Base-by-base conservation (phyloP, 1,140 invertebrate species). In the Drosophila quadrilineata region DNA sequence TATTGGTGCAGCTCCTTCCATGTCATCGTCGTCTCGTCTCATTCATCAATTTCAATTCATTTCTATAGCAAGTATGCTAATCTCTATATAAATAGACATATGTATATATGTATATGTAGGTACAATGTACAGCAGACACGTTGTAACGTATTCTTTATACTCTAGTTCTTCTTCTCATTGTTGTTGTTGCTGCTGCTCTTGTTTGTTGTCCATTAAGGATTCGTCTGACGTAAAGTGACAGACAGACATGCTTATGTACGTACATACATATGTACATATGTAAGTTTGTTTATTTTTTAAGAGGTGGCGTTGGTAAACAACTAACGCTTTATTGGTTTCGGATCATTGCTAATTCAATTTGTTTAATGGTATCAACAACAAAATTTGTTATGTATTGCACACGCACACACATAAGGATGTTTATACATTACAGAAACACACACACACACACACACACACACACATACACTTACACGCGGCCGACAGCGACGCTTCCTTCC, bases 71-170 rank as follows among this genome's bases (percentile, higher is more conserved):
- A 60, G 45, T 65, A 62, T 57, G 35, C 74, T 68, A 75, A 77
- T 76, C 46, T 40, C 21, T 57, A 50, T 67, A 77, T 54, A 72
- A 72, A 76, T 77, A 50, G 45, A 48, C 36, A 31, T n/a, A n/a
- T n/a, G n/a, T n/a, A n/a, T n/a, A n/a, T n/a, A n/a, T n/a, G n/a
- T n/a, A n/a, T n/a, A n/a, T n/a, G n/a, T n/a, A n/a, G n/a, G n/a
- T n/a, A n/a, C n/a, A n/a, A n/a, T n/a, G n/a, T n/a, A n/a, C n/a
- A n/a, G n/a, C n/a, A 43, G 24, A 5, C 31, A 40, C 26, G 9
- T 28, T 19, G 21, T 43, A 43, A 31, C 10, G 50, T 10, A 5
- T 41, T 4, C 16, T 17, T 54, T 12, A 17, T 56, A 29, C 21
- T 57, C 10, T 28, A 38, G 41, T 46, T 45, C 8, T n/a, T 31